A percentile compares a stretch with the other conserved stretches of the same genome.
Evolutionary conservation across 2,888 invertebrate species (phyloP).

Genomic region (Sphaerolaimus hirsutus): DNA sequence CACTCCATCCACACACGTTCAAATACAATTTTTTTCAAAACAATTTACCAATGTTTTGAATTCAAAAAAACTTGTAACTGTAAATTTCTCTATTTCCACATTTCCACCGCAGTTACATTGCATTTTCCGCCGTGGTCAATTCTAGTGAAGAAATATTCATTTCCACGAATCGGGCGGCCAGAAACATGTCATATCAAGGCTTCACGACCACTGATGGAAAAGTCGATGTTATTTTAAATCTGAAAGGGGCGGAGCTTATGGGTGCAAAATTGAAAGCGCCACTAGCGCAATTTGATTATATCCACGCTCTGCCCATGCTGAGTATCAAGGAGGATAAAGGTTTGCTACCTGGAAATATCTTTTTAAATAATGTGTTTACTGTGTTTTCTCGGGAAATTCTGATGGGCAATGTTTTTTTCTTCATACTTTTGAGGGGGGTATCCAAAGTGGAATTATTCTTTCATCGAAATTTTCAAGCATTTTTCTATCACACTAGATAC

Average conservation of each 20-base stretch:
- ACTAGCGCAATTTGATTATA: slow-evolving; percentile 49
- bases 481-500: too few species aligned
- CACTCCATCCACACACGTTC: too few species aligned
- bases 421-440: too few species aligned
- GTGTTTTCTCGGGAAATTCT: too few species aligned
- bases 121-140: slow-evolving; percentile 41
- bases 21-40: too few species aligned
- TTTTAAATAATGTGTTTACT: too few species aligned
- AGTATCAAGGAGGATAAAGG: slow-evolving; percentile 88
- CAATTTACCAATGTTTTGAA: too few species aligned
- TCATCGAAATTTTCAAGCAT: too few species aligned
- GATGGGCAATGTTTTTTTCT: too few species aligned
- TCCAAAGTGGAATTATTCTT: too few species aligned
- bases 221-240: background rate
- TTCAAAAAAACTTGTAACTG: too few species aligned
- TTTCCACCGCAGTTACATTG: slow-evolving; percentile 36
- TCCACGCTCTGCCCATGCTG: slow-evolving; percentile 86
- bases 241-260: slow-evolving; percentile 40
- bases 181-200: slow-evolving; percentile 84
- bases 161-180: slow-evolving; percentile 61
- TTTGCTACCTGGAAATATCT: slow-evolving; percentile 9
- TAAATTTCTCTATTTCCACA: too few species aligned
- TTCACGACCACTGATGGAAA: slow-evolving; percentile 37
- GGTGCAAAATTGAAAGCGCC: slow-evolving; percentile 64
- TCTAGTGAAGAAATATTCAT: slow-evolving; percentile 52